Evolutionary conservation across 1,140 invertebrate genomes (phyloP).

Genomic region (Hormaphis cornu): DNA sequence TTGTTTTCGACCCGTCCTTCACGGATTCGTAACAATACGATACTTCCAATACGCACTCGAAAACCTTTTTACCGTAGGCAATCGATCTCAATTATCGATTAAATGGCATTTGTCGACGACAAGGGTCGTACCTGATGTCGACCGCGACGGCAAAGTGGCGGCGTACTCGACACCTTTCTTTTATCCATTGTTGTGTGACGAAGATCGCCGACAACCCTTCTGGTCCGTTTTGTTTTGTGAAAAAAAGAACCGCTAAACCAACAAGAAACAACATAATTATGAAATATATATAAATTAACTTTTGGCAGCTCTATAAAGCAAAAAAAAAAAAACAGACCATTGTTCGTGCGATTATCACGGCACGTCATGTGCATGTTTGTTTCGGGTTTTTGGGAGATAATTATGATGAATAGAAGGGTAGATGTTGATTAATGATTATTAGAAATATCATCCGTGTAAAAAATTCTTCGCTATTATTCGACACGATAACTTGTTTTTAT

Average conservation of each 20-base stretch:
- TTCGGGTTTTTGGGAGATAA: too few species aligned
- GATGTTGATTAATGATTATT: too few species aligned
- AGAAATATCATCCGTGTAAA: too few species aligned
- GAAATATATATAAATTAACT: too few species aligned
- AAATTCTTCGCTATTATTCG: too few species aligned
- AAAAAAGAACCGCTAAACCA: neutral
- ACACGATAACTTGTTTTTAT: too few species aligned
- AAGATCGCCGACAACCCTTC: neutral
- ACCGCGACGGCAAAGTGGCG: neutral
- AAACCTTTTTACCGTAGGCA: neutral
- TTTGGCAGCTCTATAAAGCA: too few species aligned
- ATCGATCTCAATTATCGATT: constrained; percentile 16
- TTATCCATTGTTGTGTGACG: neutral
- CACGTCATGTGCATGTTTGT: too few species aligned
- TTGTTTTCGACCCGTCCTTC: too few species aligned
- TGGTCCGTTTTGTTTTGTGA: neutral
- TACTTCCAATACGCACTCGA: neutral
- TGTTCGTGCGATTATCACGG: too few species aligned
- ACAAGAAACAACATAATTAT: constrained; percentile 3
- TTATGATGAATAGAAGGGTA: too few species aligned
- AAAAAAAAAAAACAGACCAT: too few species aligned
- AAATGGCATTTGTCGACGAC: neutral
- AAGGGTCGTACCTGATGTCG: neutral
- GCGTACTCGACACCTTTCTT: neutral
- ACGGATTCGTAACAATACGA: neutral